These are phyloP conservation scores for Polyergus mexicanus DNA, from an alignment of 1,140 invertebrate genomes.

Conservation along the genomic window DNA sequence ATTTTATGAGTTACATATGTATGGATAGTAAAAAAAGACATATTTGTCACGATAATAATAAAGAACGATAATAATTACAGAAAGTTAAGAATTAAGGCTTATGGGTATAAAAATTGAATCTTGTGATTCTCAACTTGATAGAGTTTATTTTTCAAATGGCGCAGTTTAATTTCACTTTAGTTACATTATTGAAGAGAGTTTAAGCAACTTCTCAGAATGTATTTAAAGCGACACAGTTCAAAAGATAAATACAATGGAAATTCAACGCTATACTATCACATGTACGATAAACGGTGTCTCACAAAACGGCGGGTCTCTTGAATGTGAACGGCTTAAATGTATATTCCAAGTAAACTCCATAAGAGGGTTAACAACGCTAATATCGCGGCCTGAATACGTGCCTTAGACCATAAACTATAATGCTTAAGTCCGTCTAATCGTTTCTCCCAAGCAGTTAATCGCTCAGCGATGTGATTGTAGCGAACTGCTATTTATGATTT, in stretches of 20 bases:
- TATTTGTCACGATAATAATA: too few relatives aligned
- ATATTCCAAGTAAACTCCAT: conserved; percentile 64
- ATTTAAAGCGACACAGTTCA: conserved; percentile 34
- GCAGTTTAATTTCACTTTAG: conserved; percentile 25
- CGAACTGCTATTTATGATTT: conserved; percentile 50
- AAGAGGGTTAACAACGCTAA: conserved; percentile 63
- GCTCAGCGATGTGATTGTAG: conserved; percentile 28
- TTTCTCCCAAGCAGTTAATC: conserved; percentile 55
- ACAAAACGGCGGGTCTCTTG: conserved; percentile 48
- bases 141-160: too few relatives aligned
- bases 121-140: too few relatives aligned
- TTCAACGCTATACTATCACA: conserved; percentile 29
- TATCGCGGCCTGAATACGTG: conserved; percentile 59
- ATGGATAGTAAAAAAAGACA: not conserved
- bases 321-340: conserved; percentile 58
- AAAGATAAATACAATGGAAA: conserved; percentile 57
- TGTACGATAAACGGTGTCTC: conserved; percentile 50
- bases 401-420: conserved; percentile 59
- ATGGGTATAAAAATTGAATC: too few relatives aligned
- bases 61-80: too few relatives aligned
- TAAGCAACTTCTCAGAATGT: conserved; percentile 18
- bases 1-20: not conserved
- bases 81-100: too few relatives aligned
- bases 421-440: conserved; percentile 60
- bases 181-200: conserved; percentile 14